Conservation (phyloP, 2,113 vertebrate genomes). For the Stercorarius parasiticus region DNA sequence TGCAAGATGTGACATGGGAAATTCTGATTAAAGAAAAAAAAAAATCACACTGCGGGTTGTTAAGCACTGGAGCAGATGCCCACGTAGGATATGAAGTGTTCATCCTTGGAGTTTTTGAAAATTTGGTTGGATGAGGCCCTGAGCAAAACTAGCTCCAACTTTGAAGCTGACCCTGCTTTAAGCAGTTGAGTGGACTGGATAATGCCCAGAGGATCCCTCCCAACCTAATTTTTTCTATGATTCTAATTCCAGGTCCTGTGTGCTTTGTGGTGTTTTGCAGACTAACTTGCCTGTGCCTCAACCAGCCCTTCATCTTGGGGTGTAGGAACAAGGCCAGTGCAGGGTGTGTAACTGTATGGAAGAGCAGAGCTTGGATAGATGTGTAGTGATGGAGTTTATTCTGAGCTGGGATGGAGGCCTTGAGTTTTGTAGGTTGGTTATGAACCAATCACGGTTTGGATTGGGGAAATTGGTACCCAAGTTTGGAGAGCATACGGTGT, state of each 20-base stretch:
- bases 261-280: neutral
- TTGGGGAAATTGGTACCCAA: neutral
- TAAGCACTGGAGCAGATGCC: neutral
- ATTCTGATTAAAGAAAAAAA: neutral
- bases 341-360: neutral
- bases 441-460: neutral
- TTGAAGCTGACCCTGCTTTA: neutral
- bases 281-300: neutral
- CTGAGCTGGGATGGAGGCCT: neutral
- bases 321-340: neutral
- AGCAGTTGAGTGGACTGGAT: neutral
- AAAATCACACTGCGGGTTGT: fast-evolving
- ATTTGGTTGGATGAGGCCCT: neutral
- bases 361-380: neutral
- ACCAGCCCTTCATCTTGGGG: neutral
- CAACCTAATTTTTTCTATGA: neutral
- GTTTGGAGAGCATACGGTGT: neutral
- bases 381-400: neutral
- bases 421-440: neutral
- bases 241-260: neutral
- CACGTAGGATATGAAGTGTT: neutral
- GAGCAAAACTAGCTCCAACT: neutral
- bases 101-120: neutral
- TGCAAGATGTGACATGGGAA: neutral
- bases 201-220: neutral